Conservation (phyloP, 2,113 vertebrate species). For the Macrotus californicus region DNA sequence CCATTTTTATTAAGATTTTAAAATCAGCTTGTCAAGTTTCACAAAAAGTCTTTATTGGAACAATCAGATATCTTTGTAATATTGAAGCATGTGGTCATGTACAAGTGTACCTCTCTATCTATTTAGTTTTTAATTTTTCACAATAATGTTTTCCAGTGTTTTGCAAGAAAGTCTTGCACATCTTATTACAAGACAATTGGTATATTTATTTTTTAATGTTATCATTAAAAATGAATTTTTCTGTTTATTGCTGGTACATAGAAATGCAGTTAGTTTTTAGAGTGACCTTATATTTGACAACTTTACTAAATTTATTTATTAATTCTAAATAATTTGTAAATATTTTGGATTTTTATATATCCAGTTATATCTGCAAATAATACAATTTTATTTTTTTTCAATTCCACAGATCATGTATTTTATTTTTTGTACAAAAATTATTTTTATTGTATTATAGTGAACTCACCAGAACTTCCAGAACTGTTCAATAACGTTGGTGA, state of each 20-base stretch:
- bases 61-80: not conserved
- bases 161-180: not conserved
- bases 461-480: not conserved
- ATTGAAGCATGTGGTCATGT: not conserved
- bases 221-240: not conserved
- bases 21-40: not conserved
- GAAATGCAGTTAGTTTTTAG: not conserved
- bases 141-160: not conserved
- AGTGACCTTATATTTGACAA: not conserved
- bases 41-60: not conserved
- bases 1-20: not conserved
- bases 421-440: not conserved
- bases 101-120: not conserved
- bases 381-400: not conserved
- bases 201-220: not conserved
- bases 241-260: not conserved
- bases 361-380: not conserved
- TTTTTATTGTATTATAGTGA: not conserved
- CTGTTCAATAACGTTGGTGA: not conserved
- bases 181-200: not conserved
- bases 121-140: not conserved
- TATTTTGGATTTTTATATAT: not conserved
- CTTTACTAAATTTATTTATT: not conserved
- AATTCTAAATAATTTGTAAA: not conserved
- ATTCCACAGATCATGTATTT: not conserved